phyloP scores from a whole-genome alignment of 2,888 invertebrate genomes.

The Euzetes globulus region DNA sequence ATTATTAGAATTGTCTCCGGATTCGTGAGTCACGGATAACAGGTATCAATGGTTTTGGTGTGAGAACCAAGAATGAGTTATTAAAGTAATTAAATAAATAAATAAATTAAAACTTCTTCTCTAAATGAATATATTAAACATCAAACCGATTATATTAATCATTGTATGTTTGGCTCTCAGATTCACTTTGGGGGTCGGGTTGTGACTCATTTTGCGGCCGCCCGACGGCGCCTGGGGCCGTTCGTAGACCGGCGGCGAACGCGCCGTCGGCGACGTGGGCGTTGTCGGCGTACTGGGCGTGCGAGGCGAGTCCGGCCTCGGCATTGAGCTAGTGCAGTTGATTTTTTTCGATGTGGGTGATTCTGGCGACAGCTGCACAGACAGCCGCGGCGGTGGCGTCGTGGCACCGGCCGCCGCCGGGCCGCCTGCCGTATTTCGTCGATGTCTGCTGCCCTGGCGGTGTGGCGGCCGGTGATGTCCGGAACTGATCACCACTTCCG shows the following conservation, averaged over 20 bases:
- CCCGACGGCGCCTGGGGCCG: neutral
- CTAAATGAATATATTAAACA: slow-evolving; percentile 30
- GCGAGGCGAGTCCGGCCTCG: neutral
- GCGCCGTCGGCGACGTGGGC: neutral
- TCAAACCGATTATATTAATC: slow-evolving; percentile 28
- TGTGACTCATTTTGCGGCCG: neutral
- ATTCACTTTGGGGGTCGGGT: neutral
- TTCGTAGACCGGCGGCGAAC: neutral
- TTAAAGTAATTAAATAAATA: neutral
- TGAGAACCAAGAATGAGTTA: neutral
- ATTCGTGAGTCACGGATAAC: too few relatives aligned
- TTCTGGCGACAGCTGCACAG: neutral
- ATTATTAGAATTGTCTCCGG: too few relatives aligned
- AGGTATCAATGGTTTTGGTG: too few relatives aligned
- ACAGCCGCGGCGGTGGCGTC: neutral
- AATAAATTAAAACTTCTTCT: slow-evolving; percentile 4
- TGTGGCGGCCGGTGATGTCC: neutral
- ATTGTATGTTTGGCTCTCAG: slow-evolving; percentile 31
- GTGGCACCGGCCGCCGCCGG: neutral
- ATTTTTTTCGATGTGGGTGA: neutral
- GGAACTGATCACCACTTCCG: too few relatives aligned
- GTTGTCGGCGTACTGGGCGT: neutral
- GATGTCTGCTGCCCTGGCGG: neutral
- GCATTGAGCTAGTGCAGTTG: neutral
- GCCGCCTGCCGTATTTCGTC: neutral